Evolutionary conservation across 2,797 vertebrate genomes (phyloP).

Genomic region (Chloroceryle inda): DNA sequence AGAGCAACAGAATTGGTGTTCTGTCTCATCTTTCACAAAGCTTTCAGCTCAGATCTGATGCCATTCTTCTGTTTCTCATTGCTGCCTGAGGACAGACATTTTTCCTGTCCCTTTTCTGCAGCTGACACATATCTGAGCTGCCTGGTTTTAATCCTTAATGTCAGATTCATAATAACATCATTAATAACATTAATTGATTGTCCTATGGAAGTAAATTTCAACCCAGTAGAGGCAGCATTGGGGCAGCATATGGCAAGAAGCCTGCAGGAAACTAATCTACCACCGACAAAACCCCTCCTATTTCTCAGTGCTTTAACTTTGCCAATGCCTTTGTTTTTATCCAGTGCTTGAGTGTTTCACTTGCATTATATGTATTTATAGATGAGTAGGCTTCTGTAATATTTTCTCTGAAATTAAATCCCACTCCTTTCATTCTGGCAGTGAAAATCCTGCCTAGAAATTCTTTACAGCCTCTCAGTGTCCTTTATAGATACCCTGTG

Average conservation of each 20-base stretch:
- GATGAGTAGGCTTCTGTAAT: constrained; percentile 6
- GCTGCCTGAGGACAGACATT: not conserved
- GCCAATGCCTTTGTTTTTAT: not conserved
- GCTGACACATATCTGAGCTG: not conserved
- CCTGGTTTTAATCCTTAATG: not conserved
- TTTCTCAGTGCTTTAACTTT: not conserved
- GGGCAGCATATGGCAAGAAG: not conserved
- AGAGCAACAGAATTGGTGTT: not conserved
- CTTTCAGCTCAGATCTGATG: not conserved
- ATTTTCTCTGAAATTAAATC: constrained; percentile 52
- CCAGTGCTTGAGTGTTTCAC: not conserved
- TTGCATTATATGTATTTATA: not conserved
- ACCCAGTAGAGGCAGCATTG: not conserved
- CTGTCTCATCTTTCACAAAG: not conserved
- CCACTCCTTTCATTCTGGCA: constrained; percentile 33
- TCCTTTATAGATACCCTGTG: not conserved
- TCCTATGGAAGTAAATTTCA: not conserved
- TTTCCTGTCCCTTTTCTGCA: constrained; percentile 1
- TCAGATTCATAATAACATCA: constrained; percentile 5
- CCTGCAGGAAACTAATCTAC: not conserved
- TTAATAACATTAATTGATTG: constrained; percentile 30
- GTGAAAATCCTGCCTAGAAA: constrained; percentile 61
- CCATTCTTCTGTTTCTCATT: not conserved
- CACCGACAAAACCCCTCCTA: not conserved
- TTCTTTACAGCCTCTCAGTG: constrained; percentile 34